phyloP scores from a whole-genome alignment of 2,888 invertebrate species.

The Habroteleia sp. region DNA sequence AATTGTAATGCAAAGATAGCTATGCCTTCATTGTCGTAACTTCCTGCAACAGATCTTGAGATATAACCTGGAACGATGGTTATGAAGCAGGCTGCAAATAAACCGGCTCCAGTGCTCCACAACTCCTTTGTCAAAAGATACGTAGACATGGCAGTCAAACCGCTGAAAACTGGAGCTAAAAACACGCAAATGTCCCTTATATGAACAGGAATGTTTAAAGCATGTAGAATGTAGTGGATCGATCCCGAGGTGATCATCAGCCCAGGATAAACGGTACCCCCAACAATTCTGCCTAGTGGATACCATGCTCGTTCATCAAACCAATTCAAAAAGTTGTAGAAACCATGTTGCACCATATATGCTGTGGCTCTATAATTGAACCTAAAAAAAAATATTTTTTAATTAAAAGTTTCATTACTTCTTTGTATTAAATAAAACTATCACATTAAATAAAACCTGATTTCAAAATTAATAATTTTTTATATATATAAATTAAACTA shows the following conservation, averaged over 20 bases:
- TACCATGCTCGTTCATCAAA: slow-evolving; percentile 99
- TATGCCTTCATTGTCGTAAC: slow-evolving; percentile 99
- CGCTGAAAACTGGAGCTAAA: slow-evolving; percentile 98
- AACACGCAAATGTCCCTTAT: slow-evolving; percentile 99
- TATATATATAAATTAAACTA: no score
- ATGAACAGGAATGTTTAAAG: slow-evolving; percentile 97
- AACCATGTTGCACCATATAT: slow-evolving; percentile 99
- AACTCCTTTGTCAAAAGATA: slow-evolving; percentile 98
- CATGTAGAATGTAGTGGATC: slow-evolving; percentile 95
- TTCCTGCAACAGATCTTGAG: slow-evolving; percentile 98
- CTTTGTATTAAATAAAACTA: no score
- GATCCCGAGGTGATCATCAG: slow-evolving; percentile 99
- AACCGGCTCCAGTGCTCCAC: slow-evolving; percentile 97
- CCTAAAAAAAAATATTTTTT: slow-evolving; percentile 85
- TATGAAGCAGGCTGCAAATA: slow-evolving; percentile 99
- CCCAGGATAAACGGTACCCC: slow-evolving; percentile 99
- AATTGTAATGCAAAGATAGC: slow-evolving; percentile 99
- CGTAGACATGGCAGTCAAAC: slow-evolving; percentile 96
- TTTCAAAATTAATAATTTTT: no score
- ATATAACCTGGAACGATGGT: slow-evolving; percentile 99
- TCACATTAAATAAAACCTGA: no score
- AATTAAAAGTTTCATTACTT: no score
- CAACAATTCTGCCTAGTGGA: slow-evolving; percentile 98
- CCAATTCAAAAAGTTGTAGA: slow-evolving; percentile 99
- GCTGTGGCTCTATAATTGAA: slow-evolving; percentile 99